These are phyloP conservation scores for Phodopus roborovskii DNA, from an alignment of 2,113 vertebrate species.

Conservation along the genomic window DNA sequence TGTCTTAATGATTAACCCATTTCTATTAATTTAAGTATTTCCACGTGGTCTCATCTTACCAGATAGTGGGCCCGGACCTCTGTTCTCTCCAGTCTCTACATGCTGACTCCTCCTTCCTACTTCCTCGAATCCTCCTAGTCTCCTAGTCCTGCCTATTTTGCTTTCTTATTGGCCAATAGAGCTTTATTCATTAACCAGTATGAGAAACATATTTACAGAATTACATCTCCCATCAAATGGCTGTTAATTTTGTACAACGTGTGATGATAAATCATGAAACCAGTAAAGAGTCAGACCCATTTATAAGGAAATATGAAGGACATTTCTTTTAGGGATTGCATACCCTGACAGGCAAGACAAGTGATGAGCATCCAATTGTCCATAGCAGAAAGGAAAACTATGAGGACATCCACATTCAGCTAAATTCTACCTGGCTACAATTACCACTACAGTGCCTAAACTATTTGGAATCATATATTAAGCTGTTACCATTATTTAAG, in stretches of 20 bases:
- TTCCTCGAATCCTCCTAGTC: too few species aligned
- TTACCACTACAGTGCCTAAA: not conserved
- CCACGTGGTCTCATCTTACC: too few species aligned
- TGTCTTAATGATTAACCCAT: too few species aligned
- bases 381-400: not conserved
- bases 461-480: conserved; percentile 44
- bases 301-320: not conserved
- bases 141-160: too few species aligned
- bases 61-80: too few species aligned
- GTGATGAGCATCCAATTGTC: not conserved
- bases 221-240: too few species aligned
- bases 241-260: conserved; percentile 26
- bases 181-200: too few species aligned
- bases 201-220: too few species aligned
- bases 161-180: too few species aligned
- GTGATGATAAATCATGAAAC: conserved; percentile 17
- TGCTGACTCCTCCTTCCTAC: too few species aligned
- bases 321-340: not conserved
- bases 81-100: too few species aligned
- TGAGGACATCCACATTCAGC: not conserved
- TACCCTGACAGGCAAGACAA: conserved; percentile 43
- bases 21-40: too few species aligned
- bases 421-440: not conserved
- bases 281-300: not conserved
- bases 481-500: conserved; percentile 6